Conservation (phyloP, 1,140 invertebrate genomes). For the Caenorhabditis latens region DNA sequence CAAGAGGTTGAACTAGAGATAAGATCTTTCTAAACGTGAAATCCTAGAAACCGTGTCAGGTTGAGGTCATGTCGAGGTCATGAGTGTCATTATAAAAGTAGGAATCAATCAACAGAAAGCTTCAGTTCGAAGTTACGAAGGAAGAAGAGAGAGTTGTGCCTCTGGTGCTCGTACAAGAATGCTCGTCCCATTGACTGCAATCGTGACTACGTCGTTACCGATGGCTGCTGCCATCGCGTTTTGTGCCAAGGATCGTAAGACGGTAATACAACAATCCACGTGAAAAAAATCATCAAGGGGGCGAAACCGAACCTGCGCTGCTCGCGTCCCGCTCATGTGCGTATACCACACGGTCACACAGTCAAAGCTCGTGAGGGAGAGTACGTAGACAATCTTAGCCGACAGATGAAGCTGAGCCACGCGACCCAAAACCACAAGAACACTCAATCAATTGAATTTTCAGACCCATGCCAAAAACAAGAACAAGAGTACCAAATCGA, state of each 20-base stretch:
- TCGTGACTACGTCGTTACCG: constrained; percentile 36
- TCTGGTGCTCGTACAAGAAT: constrained; percentile 49
- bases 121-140: constrained; percentile 52
- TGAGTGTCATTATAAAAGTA: too few species aligned
- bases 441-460: neutral
- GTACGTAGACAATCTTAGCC: too few species aligned
- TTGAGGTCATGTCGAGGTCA: neutral
- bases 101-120: neutral
- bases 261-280: neutral
- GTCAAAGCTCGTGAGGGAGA: too few species aligned
- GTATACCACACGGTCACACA: too few species aligned
- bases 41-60: neutral
- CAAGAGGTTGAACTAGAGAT: too few species aligned
- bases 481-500: constrained; percentile 24
- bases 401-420: too few species aligned
- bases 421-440: too few species aligned
- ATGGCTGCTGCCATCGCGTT: constrained; percentile 36
- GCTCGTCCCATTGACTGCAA: constrained; percentile 42
- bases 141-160: constrained; percentile 52
- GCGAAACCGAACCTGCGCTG: too few species aligned
- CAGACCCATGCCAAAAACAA: constrained; percentile 28
- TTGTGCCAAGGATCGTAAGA: constrained; percentile 35
- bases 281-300: too few species aligned
- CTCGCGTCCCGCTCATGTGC: too few species aligned
- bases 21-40: neutral